Percentiles rank a stretch among this genome's conserved stretches.
Evolutionary conservation across 2,113 vertebrate genomes (phyloP).

Genomic region (Burhinus oedicnemus): DNA sequence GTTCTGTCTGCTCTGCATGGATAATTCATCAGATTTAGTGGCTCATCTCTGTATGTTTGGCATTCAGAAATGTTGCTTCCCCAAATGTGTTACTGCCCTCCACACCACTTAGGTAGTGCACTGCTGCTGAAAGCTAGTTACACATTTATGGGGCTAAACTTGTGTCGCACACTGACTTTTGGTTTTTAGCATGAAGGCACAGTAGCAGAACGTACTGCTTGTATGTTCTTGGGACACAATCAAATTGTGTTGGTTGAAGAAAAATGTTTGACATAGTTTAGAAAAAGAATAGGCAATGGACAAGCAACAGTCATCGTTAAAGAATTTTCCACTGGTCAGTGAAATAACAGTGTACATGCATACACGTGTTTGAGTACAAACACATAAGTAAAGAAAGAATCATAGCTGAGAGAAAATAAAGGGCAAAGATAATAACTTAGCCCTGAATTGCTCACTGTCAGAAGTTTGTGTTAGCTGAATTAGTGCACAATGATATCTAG

Average conservation of each 20-base stretch:
- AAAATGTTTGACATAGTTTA: neutral
- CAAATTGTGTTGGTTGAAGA: neutral
- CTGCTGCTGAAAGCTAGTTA: neutral
- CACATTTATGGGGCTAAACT: neutral
- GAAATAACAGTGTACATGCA: neutral
- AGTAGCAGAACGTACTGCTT: neutral
- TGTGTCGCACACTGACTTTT: neutral
- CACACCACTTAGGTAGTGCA: neutral
- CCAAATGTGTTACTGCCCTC: neutral
- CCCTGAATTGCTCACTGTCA: neutral
- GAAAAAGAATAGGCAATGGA: neutral
- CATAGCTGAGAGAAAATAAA: neutral
- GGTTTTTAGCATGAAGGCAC: neutral
- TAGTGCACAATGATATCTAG: neutral
- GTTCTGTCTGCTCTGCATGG: constrained; percentile 55
- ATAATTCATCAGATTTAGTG: constrained; percentile 62
- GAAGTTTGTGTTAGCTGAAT: neutral
- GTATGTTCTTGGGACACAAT: neutral
- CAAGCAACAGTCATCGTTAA: neutral
- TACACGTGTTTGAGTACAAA: neutral
- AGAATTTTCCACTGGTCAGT: neutral
- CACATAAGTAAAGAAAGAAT: neutral
- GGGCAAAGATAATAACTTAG: neutral
- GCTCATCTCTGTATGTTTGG: neutral
- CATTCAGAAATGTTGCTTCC: constrained; percentile 23